Conservation (phyloP, 2,113 vertebrate genomes). For the Leptocoma aspasia region DNA sequence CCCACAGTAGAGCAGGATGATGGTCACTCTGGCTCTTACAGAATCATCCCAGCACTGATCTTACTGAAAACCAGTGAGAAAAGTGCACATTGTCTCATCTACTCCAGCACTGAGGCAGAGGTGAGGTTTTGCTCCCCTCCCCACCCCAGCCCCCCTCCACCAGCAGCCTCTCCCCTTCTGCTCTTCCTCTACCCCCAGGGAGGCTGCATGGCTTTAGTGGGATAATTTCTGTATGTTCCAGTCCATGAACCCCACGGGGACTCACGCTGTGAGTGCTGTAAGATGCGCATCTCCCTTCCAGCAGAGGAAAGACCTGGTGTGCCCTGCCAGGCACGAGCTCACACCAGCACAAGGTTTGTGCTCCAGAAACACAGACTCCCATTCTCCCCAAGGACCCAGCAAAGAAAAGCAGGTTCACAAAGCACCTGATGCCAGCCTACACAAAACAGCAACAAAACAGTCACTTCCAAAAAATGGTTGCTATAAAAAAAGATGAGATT, state of each 20-base stretch:
- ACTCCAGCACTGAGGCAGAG: not conserved
- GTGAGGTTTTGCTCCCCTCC: not conserved
- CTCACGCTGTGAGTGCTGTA: fast-evolving
- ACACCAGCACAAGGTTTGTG: not conserved
- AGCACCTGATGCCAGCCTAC: not conserved
- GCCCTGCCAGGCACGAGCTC: not conserved
- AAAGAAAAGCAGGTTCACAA: not conserved
- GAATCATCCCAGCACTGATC: not conserved
- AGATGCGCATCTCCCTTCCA: not conserved
- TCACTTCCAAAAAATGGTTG: not conserved
- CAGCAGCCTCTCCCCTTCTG: not conserved
- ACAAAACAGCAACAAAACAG: fast-evolving
- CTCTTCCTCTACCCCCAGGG: not conserved
- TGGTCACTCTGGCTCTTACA: not conserved
- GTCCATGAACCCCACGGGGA: not conserved
- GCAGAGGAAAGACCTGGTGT: not conserved
- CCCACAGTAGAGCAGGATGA: not conserved
- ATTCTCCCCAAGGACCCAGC: not conserved
- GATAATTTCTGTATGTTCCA: not conserved
- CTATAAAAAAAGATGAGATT: not conserved
- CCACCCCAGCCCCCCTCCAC: fast-evolving
- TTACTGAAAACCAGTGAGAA: not conserved
- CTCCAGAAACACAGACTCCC: not conserved
- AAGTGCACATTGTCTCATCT: not conserved
- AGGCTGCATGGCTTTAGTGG: not conserved